Percentiles rank a stretch among this genome's conserved stretches.
These are phyloP conservation scores for Gymnarchus niloticus DNA, from an alignment of 2,113 vertebrate species.

Conservation along the genomic window DNA sequence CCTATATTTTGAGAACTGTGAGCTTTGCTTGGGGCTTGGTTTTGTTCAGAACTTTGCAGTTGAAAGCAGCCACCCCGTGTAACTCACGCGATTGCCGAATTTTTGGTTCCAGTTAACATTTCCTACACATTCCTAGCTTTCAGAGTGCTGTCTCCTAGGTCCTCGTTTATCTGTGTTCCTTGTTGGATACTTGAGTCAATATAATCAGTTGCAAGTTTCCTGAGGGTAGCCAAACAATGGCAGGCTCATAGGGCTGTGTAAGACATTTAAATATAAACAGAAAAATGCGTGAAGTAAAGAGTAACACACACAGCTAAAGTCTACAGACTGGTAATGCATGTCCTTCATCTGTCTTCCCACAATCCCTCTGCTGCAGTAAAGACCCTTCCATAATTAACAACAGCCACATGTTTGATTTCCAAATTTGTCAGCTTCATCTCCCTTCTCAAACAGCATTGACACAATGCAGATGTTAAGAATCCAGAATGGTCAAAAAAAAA, in stretches of 20 bases:
- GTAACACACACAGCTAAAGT: too few relatives aligned
- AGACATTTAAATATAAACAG: too few relatives aligned
- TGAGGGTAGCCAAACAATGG: neutral
- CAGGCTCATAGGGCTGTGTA: neutral
- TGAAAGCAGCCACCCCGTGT: neutral
- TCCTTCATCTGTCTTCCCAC: neutral
- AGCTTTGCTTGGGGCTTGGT: neutral
- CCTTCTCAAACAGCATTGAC: neutral
- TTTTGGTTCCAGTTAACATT: neutral
- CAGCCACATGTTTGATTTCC: neutral
- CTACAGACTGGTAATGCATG: neutral
- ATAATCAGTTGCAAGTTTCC: neutral
- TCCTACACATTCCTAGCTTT: neutral
- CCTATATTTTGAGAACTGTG: neutral
- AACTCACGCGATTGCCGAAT: neutral
- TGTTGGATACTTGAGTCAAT: neutral
- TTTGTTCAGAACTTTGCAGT: neutral
- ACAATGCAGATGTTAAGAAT: neutral
- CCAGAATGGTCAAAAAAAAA: constrained; percentile 2
- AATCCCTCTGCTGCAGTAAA: neutral
- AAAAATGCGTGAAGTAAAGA: too few relatives aligned
- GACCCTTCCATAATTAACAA: neutral
- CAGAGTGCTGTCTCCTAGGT: neutral
- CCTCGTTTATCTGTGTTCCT: neutral
- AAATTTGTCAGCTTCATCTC: neutral